A percentile compares a stretch with the other conserved stretches of the same genome.
Evolutionary conservation across 2,797 vertebrate species (phyloP).

Genomic region (Yasuhikotakia modesta): DNA sequence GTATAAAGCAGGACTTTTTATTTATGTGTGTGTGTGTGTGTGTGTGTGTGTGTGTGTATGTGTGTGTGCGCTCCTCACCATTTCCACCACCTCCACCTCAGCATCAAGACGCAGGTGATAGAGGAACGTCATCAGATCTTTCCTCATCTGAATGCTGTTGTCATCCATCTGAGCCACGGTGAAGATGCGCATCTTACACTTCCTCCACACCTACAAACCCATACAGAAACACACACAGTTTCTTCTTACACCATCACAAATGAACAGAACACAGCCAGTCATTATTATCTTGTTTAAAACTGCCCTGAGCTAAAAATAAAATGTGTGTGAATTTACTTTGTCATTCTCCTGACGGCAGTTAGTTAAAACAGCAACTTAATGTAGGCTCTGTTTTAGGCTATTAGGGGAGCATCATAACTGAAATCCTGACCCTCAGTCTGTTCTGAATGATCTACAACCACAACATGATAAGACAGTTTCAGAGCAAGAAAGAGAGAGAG

Average conservation of each 20-base stretch:
- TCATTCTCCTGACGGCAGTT: too few species aligned
- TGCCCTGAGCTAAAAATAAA: too few species aligned
- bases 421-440: too few species aligned
- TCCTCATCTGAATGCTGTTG: constrained; percentile 99
- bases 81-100: constrained; percentile 95
- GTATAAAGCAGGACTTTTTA: too few species aligned
- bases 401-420: too few species aligned
- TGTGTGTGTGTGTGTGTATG: neutral
- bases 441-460: too few species aligned
- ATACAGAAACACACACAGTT: neutral
- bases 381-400: too few species aligned
- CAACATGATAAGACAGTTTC: too few species aligned
- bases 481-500: too few species aligned
- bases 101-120: constrained; percentile 95
- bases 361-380: too few species aligned
- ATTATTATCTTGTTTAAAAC: too few species aligned
- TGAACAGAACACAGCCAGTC: neutral
- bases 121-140: constrained; percentile 93
- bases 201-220: constrained; percentile 91
- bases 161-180: constrained; percentile 98
- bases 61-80: constrained; percentile 79
- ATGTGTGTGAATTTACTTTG: too few species aligned
- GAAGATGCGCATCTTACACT: constrained; percentile 99
- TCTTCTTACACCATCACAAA: neutral
- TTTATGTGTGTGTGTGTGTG: neutral